Base-by-base conservation (phyloP, 2,888 invertebrate species). In the Tetramorium bicarinatum region DNA sequence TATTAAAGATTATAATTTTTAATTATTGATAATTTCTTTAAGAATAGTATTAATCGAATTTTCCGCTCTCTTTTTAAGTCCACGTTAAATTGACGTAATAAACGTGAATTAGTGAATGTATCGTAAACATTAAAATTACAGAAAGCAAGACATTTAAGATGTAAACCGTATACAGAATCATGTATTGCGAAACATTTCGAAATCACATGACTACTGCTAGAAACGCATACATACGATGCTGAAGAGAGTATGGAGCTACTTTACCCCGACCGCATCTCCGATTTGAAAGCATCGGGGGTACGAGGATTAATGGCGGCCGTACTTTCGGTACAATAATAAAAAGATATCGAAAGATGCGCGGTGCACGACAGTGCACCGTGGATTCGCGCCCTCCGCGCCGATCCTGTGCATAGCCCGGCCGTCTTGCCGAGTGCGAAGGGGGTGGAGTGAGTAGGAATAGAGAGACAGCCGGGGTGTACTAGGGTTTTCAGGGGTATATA, bases 401-500 rank as follows among this genome's bases (percentile, higher is more conserved):
- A 89, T 87, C 84, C 85, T 38, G 82, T 86, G 86, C 85, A 88
- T 84, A 85, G 84, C 82, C 83, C 82, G 87, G 59, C 80, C 85
- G 85, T 88, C 87, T 85, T 83, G 75, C 80, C 83, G 83, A 85
- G 86, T 85, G 89, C 77, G 82, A 88, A 85, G 86, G 88, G 88
- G 88, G 84, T 85, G 85, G 90, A 88, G 92, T 89, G 88, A 52
- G 74, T 83, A 85, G 85, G 87, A 87, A 89, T 89, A 92, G 90
- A 91, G 88, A 88, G 91, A 89, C 82, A 86, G 89, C 89, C 82
- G 86, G 88, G 87, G 67, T 87, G 85, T 85, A 83, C 90, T 88
- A 89, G 91, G 59, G 75, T 88, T 89, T 91, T 87, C 88, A 84
- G 89, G 82, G 82, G 85, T 89, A 91, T 91, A 91, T 91, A 90